A percentile compares a stretch with the other conserved stretches of the same genome.
These are phyloP conservation scores for Drosophila murphyi DNA, from an alignment of 1,140 invertebrate species.

Conservation along the genomic window DNA sequence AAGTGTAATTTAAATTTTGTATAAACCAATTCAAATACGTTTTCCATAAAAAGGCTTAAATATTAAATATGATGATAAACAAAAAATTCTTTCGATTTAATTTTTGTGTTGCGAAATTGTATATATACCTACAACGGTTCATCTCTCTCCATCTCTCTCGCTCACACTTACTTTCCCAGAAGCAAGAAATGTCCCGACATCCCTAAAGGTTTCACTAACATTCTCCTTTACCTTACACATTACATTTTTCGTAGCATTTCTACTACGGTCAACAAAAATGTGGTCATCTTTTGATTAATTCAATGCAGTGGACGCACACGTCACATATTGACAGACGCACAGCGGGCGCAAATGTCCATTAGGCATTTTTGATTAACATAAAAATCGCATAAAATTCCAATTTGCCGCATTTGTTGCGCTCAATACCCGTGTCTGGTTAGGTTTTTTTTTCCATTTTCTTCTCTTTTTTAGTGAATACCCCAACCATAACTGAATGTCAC, in stretches of 20 bases:
- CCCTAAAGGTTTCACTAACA: background rate
- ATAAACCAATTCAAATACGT: conserved; percentile 53
- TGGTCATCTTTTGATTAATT: conserved; percentile 43
- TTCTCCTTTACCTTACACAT: background rate
- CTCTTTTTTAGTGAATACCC: background rate
- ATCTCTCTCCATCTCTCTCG: background rate
- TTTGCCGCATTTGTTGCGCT: conserved; percentile 65
- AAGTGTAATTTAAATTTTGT: conserved; percentile 73
- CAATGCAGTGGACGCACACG: conserved; percentile 30
- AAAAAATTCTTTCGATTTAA: background rate
- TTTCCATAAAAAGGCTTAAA: conserved; percentile 77
- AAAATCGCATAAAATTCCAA: conserved; percentile 67
- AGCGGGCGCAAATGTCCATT: conserved; percentile 33
- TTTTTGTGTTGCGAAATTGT: background rate
- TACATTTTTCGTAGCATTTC: background rate
- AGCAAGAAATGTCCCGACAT: background rate
- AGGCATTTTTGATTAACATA: conserved; percentile 47
- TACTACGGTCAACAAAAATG: conserved; percentile 87
- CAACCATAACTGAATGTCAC: conserved; percentile 27
- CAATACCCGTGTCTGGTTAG: conserved; percentile 32
- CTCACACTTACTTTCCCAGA: background rate
- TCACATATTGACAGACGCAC: conserved; percentile 19
- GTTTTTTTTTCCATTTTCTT: background rate
- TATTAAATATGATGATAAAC: conserved; percentile 57
- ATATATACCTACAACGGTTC: too few relatives aligned